These are phyloP conservation scores for Dynastes maya DNA, from an alignment of 2,888 invertebrate genomes.

Conservation along the genomic window DNA sequence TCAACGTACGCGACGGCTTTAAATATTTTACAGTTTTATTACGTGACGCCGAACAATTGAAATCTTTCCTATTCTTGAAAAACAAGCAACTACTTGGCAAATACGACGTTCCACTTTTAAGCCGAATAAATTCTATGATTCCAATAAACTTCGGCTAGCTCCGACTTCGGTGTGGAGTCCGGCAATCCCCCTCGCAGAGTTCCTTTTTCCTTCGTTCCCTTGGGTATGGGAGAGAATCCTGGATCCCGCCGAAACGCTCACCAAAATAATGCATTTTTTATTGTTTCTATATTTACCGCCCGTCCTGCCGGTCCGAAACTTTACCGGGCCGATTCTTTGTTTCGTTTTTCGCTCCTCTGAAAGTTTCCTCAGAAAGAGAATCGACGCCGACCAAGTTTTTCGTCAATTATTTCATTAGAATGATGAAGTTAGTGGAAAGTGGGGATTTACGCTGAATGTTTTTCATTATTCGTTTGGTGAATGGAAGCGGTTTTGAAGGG, in stretches of 20 bases:
- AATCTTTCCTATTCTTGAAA: conserved; percentile 4
- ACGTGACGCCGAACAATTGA: conserved; percentile 36
- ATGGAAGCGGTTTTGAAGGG: not conserved
- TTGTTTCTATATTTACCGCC: conserved; percentile 20
- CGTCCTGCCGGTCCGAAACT: conserved; percentile 10
- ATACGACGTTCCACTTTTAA: conserved; percentile 6
- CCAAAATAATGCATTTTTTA: conserved; percentile 34
- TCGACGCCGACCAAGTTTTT: not conserved
- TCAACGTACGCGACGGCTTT: not conserved
- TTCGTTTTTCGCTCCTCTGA: not conserved
- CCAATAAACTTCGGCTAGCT: conserved; percentile 21
- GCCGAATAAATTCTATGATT: conserved; percentile 28
- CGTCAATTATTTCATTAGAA: conserved; percentile 24
- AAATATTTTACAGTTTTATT: conserved; percentile 38
- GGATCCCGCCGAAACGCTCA: conserved; percentile 7
- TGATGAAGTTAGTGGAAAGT: not conserved
- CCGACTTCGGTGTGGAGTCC: not conserved
- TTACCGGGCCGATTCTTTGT: conserved; percentile 10
- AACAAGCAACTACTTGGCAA: not conserved
- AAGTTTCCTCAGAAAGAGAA: not conserved
- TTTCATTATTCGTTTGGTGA: not conserved
- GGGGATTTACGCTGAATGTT: not conserved
- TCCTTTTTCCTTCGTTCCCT: not conserved
- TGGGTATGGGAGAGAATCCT: not conserved
- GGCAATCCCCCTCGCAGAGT: not conserved